Base-by-base conservation (phyloP, 1,140 invertebrate genomes). In the Drosophila parvula region DNA sequence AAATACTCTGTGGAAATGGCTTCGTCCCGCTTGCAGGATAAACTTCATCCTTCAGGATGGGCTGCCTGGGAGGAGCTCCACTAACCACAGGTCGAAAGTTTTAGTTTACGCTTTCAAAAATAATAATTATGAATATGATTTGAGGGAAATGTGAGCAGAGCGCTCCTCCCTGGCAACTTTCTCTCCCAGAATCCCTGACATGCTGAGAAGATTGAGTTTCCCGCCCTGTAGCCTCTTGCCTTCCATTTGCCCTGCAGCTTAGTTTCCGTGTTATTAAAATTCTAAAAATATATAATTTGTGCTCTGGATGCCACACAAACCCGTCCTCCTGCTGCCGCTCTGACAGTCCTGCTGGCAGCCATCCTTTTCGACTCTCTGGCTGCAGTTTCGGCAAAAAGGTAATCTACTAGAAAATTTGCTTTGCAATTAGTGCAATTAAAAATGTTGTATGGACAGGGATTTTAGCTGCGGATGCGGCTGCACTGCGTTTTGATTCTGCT, bases 331-430 rank as follows among this genome's bases (percentile, higher is more conserved):
- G 10, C 40, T 10, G 45, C 32, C 8, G 22, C 14, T 69, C 63
- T 38, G 44, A 18, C 44, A 48, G 36, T 48, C 50, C 30, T 65
- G 43, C 30, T 65, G 43, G 22, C 63, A 57, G 59, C 27, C 51
- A 57, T 58, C 73, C 61, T 16, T 68, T 74, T 62, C n/a, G 36
- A 40, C 50, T 32, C 64, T 50, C 28, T 48, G 65, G 43, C 56
- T 80, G 76, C 63, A 82, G 67, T 88, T 83, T 81, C 47, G 69
- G 47, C 53, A 59, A 55, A 73, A 79, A 89, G 85, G 81, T 90
- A 90, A 90, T 90, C 79, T 77, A 90, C 44, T 82, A 90, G 85
- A 90, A 90, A 90, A 90, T 90, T 90, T 90, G 81, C 75, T 85
- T 88, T 90, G 85, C 85, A 89, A 89, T 89, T 89, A 90, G 81